Evolutionary conservation across 2,888 invertebrate genomes (phyloP), one percentile per base, ranked within the genome.

Genomic region (Temnothorax ravouxi): DNA sequence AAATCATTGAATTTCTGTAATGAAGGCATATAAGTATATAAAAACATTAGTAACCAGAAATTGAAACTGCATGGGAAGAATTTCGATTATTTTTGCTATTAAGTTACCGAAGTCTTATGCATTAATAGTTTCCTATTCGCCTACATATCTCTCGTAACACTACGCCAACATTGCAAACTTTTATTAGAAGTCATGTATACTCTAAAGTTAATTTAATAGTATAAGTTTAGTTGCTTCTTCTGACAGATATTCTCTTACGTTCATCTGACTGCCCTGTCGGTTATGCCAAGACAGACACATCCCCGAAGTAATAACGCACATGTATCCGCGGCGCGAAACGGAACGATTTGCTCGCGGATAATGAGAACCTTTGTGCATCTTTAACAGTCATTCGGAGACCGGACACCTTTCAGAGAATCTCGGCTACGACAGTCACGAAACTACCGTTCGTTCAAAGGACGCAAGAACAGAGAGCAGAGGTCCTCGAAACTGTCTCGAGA

Each of bases 401-500:
- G 47, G 89, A 88, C 88, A 88, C 89, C 89, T 89, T 89, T 86
- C 85, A 85, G 66, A 67, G 71, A 87, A 86, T 87, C 88, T 75
- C 66, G 61, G 64, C 41, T 80, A 77, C 67, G 71, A 77, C 64
- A 85, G 67, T 76, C 74, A 50, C 41, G 86, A 61, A 69, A 86
- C 77, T 71, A 13, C 6, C 34, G 6, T 44, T n/a, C 77, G 83
- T n/a, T 54, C 77, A 81, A 86, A 88, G 87, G 82, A 74, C 82
- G 75, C 81, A 79, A 77, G 84, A 61, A 61, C 64, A 74, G 62
- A 84, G 82, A 77, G 76, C 86, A 82, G 79, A 86, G 74, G 90
- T 91, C 84, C 92, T 92, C 88, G 90, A 92, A 91, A 91, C 86
- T 89, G 93, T 94, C 93, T 94, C 93, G 91, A 93, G 93, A 91